Conservation (phyloP, 2,797 vertebrate genomes). For the Acanthurus lineatus region DNA sequence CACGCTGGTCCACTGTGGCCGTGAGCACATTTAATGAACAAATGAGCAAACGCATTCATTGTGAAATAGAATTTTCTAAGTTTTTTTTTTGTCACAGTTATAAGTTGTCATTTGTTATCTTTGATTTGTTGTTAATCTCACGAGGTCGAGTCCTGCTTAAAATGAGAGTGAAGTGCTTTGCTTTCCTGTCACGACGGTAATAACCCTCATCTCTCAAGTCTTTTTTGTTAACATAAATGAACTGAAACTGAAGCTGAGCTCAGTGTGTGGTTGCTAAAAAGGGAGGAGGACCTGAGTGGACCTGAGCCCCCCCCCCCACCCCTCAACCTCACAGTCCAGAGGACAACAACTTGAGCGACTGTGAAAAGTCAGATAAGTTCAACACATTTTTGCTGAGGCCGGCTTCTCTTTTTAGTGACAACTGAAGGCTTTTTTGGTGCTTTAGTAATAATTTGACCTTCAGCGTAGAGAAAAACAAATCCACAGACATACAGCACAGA, state of each 20-base stretch:
- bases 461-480: neutral
- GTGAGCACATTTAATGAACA: neutral
- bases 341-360: neutral
- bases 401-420: neutral
- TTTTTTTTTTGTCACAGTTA: neutral
- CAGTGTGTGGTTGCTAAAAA: neutral
- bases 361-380: neutral
- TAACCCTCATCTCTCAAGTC: neutral
- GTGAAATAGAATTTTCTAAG: neutral
- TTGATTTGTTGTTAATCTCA: neutral
- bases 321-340: neutral
- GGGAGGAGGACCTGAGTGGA: neutral
- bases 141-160: neutral
- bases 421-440: neutral
- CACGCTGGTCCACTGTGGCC: neutral
- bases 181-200: neutral
- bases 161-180: neutral
- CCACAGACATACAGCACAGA: too few species aligned
- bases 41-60: neutral
- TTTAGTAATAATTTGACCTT: neutral
- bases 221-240: neutral
- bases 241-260: neutral
- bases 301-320: neutral
- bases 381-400: too few species aligned
- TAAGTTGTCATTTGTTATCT: neutral